A percentile compares a stretch with the other conserved stretches of the same genome.
phyloP scores from a whole-genome alignment of 2,888 invertebrate genomes.

The Drosophila rubida region DNA sequence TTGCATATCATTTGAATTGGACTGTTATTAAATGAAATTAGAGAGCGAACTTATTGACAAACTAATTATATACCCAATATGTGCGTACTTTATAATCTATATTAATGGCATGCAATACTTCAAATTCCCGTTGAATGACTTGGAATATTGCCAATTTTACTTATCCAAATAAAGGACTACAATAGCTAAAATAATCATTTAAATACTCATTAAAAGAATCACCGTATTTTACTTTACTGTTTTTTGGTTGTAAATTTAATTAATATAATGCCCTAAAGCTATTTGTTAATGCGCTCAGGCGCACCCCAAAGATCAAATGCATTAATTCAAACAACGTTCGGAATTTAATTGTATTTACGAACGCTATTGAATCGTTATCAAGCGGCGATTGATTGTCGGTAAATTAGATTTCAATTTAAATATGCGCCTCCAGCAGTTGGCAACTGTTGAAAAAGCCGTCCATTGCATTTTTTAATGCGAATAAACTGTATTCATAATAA shows the following conservation, averaged over 20 bases:
- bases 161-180: too few species aligned
- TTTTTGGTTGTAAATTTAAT: too few species aligned
- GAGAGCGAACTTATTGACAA: neutral
- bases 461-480: neutral
- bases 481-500: slow-evolving; percentile 2
- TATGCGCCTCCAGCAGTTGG: slow-evolving; percentile 5
- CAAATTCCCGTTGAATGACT: too few species aligned
- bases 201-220: too few species aligned
- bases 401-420: slow-evolving; percentile 13
- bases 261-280: neutral
- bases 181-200: too few species aligned
- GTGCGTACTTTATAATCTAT: too few species aligned
- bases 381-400: neutral
- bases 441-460: slow-evolving; percentile 5
- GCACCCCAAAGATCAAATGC: slow-evolving; percentile 4
- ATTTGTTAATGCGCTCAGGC: neutral
- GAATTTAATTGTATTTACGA: neutral
- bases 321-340: slow-evolving; percentile 1
- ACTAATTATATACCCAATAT: neutral
- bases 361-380: slow-evolving; percentile 4
- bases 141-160: too few species aligned
- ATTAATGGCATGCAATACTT: too few species aligned
- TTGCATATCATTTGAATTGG: neutral
- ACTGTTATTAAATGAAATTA: neutral
- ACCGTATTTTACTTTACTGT: too few species aligned